These are phyloP conservation scores for Mythimna vitellina DNA, from an alignment of 2,888 invertebrate genomes.

Conservation along the genomic window DNA sequence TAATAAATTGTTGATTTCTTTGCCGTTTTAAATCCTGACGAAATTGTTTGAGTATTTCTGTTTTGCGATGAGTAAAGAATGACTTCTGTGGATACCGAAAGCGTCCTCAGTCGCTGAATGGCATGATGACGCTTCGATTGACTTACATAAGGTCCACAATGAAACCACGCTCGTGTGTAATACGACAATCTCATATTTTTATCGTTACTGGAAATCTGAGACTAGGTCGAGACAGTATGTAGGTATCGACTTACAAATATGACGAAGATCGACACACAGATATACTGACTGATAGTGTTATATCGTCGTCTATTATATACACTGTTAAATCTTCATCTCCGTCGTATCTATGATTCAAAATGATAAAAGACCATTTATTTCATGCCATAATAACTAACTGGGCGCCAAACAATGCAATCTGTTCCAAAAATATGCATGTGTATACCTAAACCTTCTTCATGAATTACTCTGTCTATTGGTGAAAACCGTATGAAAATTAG, in stretches of 20 bases:
- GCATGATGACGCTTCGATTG: constrained; percentile 8
- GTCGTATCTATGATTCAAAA: not conserved
- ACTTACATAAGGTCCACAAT: constrained; percentile 16
- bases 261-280: not conserved
- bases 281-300: not conserved
- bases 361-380: not conserved
- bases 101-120: constrained; percentile 3
- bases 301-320: not conserved
- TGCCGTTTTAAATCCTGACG: not conserved
- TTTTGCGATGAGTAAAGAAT: constrained; percentile 1
- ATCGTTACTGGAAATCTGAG: constrained; percentile 25
- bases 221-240: not conserved
- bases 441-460: too few relatives aligned
- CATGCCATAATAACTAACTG: too few relatives aligned
- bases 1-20: not conserved
- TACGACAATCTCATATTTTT: constrained; percentile 31
- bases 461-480: too few relatives aligned
- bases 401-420: too few relatives aligned
- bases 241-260: constrained; percentile 14
- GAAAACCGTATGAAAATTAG: too few relatives aligned
- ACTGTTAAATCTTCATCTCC: not conserved
- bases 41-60: not conserved
- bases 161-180: constrained; percentile 14
- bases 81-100: not conserved
- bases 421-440: too few relatives aligned